Evolutionary conservation across 2,113 vertebrate genomes (phyloP).

Genomic region (Austrofundulus limnaeus): DNA sequence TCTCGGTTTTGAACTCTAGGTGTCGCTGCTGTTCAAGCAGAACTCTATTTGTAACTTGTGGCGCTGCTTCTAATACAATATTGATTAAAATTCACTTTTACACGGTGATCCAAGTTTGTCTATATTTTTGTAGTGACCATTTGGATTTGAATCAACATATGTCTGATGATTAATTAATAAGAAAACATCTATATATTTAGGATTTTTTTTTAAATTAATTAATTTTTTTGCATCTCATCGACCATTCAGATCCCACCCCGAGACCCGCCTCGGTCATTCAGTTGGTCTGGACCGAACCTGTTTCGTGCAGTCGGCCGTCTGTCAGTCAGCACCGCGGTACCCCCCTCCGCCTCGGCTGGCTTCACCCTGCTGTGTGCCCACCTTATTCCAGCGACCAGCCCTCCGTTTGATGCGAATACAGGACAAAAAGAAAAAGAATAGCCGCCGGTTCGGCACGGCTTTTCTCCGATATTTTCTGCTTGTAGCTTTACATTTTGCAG

Average conservation of each 20-base stretch:
- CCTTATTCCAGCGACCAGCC: conserved; percentile 60
- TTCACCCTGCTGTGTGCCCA: conserved; percentile 50
- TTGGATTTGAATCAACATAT: neutral
- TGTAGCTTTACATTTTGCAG: conserved; percentile 11
- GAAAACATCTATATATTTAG: neutral
- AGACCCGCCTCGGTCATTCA: conserved; percentile 55
- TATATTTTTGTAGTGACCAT: neutral
- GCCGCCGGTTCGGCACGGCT: conserved; percentile 25
- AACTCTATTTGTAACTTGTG: neutral
- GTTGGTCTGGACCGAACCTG: conserved; percentile 51
- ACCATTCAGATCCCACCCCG: conserved; percentile 44
- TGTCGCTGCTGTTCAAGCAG: conserved; percentile 42
- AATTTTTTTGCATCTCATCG: neutral
- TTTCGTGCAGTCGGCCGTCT: conserved; percentile 48
- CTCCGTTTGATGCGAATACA: conserved; percentile 41
- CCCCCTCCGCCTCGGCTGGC: conserved; percentile 44
- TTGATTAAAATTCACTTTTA: neutral
- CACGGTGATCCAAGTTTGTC: neutral
- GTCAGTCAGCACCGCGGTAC: conserved; percentile 59
- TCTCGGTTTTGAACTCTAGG: conserved; percentile 34
- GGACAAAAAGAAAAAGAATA: conserved; percentile 12
- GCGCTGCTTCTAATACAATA: neutral
- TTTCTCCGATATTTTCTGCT: neutral
- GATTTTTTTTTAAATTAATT: neutral
- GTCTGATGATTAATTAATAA: too few relatives aligned